Evolutionary conservation across 2,888 invertebrate species (phyloP).

Genomic region (Philopedon plagiatum): DNA sequence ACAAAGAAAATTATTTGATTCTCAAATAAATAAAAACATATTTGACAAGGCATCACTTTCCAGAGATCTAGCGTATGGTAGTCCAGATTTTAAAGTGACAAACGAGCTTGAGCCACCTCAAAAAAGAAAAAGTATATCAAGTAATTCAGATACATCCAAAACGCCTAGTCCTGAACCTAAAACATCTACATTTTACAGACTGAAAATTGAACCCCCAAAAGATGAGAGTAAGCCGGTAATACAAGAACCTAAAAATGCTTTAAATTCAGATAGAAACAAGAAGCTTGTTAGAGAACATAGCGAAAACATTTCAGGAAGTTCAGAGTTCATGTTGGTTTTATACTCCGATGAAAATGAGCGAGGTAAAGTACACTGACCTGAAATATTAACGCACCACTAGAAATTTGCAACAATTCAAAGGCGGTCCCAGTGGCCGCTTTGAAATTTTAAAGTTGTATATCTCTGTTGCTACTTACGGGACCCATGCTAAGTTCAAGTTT

Average conservation of each 20-base stretch:
- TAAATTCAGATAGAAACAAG: slow-evolving; percentile 53
- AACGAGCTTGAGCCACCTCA: slow-evolving; percentile 49
- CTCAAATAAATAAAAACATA: slow-evolving; percentile 63
- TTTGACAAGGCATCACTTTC: slow-evolving; percentile 71
- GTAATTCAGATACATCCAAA: slow-evolving; percentile 46
- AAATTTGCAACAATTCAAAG: too few species aligned
- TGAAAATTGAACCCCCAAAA: slow-evolving; percentile 52
- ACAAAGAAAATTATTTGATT: slow-evolving; percentile 56
- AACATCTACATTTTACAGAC: slow-evolving; percentile 38
- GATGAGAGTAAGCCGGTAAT: slow-evolving; percentile 25
- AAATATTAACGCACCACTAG: too few species aligned
- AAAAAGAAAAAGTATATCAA: slow-evolving; percentile 21
- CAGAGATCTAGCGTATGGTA: slow-evolving; percentile 72
- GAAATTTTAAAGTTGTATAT: too few species aligned
- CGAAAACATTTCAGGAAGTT: slow-evolving; percentile 76
- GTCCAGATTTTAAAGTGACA: slow-evolving; percentile 66
- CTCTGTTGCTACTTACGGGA: too few species aligned
- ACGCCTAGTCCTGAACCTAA: slow-evolving; percentile 51
- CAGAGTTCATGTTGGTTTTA: slow-evolving; percentile 87
- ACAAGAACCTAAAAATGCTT: slow-evolving; percentile 29
- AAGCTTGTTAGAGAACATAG: slow-evolving; percentile 61
- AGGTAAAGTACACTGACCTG: slow-evolving; percentile 62
- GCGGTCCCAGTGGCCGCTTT: too few species aligned
- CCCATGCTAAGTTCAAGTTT: too few species aligned
- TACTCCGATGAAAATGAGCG: slow-evolving; percentile 64